These are phyloP conservation scores for Drosophila infuscata DNA, from an alignment of 2,888 invertebrate species.

Conservation along the genomic window DNA sequence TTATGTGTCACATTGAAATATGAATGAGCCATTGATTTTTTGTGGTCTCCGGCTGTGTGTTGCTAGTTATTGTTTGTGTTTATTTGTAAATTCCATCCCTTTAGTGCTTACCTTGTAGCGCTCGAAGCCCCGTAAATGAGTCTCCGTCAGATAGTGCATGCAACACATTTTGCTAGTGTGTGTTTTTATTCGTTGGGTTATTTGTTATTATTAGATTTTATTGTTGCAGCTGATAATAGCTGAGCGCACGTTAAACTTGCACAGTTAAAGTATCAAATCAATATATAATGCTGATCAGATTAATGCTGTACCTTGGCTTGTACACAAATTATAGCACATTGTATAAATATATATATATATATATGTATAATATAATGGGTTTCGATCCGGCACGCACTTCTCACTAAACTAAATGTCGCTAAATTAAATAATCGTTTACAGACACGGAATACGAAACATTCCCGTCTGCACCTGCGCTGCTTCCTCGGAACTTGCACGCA, in stretches of 20 bases:
- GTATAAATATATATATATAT: neutral
- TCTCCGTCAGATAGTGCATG: slow-evolving; percentile 83
- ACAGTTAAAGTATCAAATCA: slow-evolving; percentile 30
- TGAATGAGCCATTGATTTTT: slow-evolving; percentile 61
- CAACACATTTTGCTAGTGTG: slow-evolving; percentile 77
- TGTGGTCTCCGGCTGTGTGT: slow-evolving; percentile 10
- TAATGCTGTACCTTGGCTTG: slow-evolving; percentile 15
- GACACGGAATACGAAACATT: slow-evolving; percentile 43
- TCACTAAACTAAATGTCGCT: slow-evolving; percentile 24
- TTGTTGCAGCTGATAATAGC: slow-evolving; percentile 53
- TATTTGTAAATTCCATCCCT: neutral
- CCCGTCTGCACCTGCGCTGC: slow-evolving; percentile 16
- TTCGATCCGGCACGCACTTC: slow-evolving; percentile 42
- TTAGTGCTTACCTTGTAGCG: slow-evolving; percentile 84
- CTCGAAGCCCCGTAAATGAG: slow-evolving; percentile 85
- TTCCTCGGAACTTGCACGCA: slow-evolving; percentile 60
- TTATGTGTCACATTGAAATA: slow-evolving; percentile 19
- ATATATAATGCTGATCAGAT: slow-evolving; percentile 25
- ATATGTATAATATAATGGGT: slow-evolving; percentile 1
- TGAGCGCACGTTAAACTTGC: slow-evolving; percentile 26
- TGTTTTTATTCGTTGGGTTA: slow-evolving; percentile 2
- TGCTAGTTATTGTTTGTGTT: neutral
- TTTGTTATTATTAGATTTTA: slow-evolving; percentile 21
- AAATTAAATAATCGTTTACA: slow-evolving; percentile 64
- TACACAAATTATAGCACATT: slow-evolving; percentile 39